Base-by-base conservation (phyloP, 2,113 vertebrate species). In the Turnix velox region DNA sequence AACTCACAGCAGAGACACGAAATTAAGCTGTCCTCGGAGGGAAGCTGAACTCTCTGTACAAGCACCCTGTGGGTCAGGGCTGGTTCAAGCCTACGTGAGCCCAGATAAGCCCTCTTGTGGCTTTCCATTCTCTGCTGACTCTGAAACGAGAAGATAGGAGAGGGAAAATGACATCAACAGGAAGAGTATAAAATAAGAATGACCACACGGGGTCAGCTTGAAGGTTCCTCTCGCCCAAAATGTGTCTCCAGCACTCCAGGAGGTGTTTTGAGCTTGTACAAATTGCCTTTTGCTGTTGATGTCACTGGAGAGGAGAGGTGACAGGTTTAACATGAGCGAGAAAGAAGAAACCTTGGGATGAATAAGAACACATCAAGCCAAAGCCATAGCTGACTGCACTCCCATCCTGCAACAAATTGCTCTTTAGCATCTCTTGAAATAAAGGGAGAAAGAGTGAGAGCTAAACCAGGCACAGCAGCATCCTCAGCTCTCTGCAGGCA, bases 181-280 rank as follows among this genome's bases (percentile, higher is more conserved):
- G 84, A 88, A 88, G 48, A 67, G 27, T 30, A 28, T 68, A 63
- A 92, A 88, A 83, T 66, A 83, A 92, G 65, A 93, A 71, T 59
- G 93, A 84, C 91, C 87, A 87, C 91, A 91, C 1, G 40, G 93
- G 74, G 69, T 91, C 94, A 92, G 84, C 81, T 84, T 33, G 30
- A 91, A 84, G 73, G 80, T 67, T 59, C 30, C 66, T 62, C 63
- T 49, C 71, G 52, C 62, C 24, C 28, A 30, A 75, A 71, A 72
- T 2, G 10, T 15, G 25, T 16, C 57, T 74, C 69, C 4, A 5
- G 73, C 20, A 14, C 58, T 48, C 33, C 16, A n/a, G n/a, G 13
- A 8, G 24, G 2, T 37, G 9, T 8, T 3, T 54, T 88, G 65
- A 19, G 35, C 55, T 74, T 45, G 18, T 66, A 7, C 22, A 59